A percentile compares a stretch with the other conserved stretches of the same genome.
Evolutionary conservation across 2,113 vertebrate genomes (phyloP).

Genomic region (Xiphophorus hellerii): DNA sequence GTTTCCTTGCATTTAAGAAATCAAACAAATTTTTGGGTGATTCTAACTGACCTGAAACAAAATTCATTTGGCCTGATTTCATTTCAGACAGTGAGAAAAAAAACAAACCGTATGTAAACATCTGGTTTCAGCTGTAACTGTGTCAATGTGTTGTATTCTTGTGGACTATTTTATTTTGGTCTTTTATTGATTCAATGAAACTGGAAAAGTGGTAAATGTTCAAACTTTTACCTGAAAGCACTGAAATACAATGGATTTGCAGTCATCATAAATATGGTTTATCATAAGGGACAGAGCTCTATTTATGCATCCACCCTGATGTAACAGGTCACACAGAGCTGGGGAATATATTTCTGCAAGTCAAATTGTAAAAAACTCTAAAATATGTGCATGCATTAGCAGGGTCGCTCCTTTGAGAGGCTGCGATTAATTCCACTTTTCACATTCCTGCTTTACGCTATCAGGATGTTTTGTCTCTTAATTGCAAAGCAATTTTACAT

Average conservation of each 20-base stretch:
- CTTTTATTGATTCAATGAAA: background rate
- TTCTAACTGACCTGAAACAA: no score
- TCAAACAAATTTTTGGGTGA: no score
- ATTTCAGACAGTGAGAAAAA: no score
- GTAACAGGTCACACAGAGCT: slow-evolving; percentile 57
- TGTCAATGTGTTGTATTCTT: background rate
- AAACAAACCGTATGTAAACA: no score
- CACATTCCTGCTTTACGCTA: slow-evolving; percentile 49
- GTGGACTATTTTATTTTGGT: background rate
- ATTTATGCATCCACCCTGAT: slow-evolving; percentile 61
- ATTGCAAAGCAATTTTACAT: slow-evolving; percentile 34
- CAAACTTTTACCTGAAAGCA: slow-evolving; percentile 22
- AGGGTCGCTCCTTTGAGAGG: slow-evolving; percentile 52
- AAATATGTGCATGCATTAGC: slow-evolving; percentile 57
- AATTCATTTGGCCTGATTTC: no score
- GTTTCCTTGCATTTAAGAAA: no score
- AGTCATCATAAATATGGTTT: slow-evolving; percentile 61
- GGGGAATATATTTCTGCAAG: slow-evolving; percentile 66
- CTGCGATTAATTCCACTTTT: slow-evolving; percentile 46
- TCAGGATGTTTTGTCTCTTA: slow-evolving; percentile 57
- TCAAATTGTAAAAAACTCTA: slow-evolving; percentile 58
- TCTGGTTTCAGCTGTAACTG: background rate
- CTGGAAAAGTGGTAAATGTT: background rate
- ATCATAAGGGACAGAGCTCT: slow-evolving; percentile 56
- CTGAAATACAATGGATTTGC: slow-evolving; percentile 53